These are phyloP conservation scores for Cotesia vestalis DNA, from an alignment of 1,140 invertebrate species.

Conservation along the genomic window DNA sequence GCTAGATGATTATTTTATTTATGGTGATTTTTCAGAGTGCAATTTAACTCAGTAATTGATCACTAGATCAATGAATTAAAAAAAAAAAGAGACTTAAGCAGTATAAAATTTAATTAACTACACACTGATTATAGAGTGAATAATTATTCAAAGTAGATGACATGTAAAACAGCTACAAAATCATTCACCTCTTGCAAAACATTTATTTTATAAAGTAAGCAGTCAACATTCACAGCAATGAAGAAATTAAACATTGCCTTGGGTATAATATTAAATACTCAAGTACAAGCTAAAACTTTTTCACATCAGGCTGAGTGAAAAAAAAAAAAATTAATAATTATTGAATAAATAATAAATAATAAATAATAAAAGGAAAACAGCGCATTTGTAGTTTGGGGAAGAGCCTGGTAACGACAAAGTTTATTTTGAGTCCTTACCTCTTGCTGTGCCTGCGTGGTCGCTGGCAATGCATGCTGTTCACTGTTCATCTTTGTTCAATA, in stretches of 20 bases:
- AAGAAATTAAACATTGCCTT: no score
- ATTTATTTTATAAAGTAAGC: no score
- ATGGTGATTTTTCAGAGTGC: no score
- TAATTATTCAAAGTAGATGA: no score
- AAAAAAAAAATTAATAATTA: background rate
- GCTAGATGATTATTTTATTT: no score
- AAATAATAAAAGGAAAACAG: constrained; percentile 37
- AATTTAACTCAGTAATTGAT: no score
- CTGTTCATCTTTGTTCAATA: constrained; percentile 65
- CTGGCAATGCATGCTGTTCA: constrained; percentile 66
- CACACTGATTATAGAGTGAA: no score
- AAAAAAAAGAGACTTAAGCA: background rate
- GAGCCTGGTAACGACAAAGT: constrained; percentile 43
- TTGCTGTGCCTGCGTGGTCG: constrained; percentile 65
- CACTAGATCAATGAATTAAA: no score
- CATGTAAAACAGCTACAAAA: no score
- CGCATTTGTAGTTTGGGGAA: constrained; percentile 56
- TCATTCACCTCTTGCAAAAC: no score
- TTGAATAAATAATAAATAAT: constrained; percentile 9
- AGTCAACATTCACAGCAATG: no score
- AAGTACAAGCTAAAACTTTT: constrained; percentile 4
- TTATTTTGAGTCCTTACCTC: constrained; percentile 55
- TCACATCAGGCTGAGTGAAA: background rate
- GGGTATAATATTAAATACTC: background rate
- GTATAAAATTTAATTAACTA: no score